Base-by-base conservation (phyloP, 1,140 invertebrate species). In the Drosophila punjabiensis region DNA sequence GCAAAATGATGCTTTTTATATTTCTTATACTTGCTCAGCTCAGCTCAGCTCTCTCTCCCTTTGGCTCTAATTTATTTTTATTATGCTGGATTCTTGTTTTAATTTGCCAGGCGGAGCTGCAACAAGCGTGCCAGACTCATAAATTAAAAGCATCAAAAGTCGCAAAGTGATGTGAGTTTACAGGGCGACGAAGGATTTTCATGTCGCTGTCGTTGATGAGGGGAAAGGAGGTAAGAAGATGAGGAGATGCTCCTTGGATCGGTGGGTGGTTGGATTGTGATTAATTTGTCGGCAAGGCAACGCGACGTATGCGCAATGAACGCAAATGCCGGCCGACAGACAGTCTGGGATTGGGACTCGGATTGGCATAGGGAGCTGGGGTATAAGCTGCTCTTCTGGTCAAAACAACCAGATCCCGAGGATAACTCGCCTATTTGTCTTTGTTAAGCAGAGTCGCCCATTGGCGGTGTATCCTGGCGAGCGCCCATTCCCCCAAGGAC, bases 201-300 rank as follows among this genome's bases (percentile, higher is more conserved):
- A 75, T 75, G 73, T 71, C 32, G 18, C 35, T 14, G 11, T 56
- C 18, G 8, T 18, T 6, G 33, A 9, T 6, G 10, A 13, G 32
- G 41, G 48, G n/a, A 14, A 18, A 18, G 18, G 20, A 13, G 43
- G 30, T 11, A 14, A 32, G 43, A 2, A 30, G 20, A 18, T 33
- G 56, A 20, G 14, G 11, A 50, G 18, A 14, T 48, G 41, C 28
- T 50, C 2, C 1, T 24, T 14, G 45, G 14, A 50, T 52, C 20
- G 20, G 13, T 55, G 63, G 50, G 33, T 20, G 41, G 41, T 41
- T 35, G 41, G 76, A 63, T 74, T 88, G 84, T 88, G 85, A 88
- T 89, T 88, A 85, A 88, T 90, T 76, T 82, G 79, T 74, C 61
- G 67, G 55, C 76, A 79, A 58, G 76, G 65, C 84, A 79, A 88